Conservation (phyloP, 2,888 invertebrate genomes). For the Himalopsyche tibetana region DNA sequence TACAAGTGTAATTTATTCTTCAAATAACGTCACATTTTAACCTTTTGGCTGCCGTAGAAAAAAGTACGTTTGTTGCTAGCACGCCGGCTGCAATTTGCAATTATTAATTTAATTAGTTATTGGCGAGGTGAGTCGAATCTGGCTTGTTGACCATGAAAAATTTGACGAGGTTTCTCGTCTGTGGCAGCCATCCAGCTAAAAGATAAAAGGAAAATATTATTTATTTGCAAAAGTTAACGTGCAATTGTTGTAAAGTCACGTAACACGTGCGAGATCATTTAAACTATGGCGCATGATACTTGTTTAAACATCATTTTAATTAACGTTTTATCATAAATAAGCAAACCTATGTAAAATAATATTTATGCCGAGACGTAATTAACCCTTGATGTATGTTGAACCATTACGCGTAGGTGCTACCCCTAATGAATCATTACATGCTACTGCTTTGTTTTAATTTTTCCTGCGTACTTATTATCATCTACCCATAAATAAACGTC, state of each 20-base stretch:
- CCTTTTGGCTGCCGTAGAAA: no score
- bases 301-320: slow-evolving; percentile 40
- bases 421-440: slow-evolving; percentile 43
- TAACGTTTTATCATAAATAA: slow-evolving; percentile 40
- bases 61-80: no score
- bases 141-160: no score
- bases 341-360: slow-evolving; percentile 39
- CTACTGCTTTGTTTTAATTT: slow-evolving; percentile 32
- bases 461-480: slow-evolving; percentile 34
- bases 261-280: background rate
- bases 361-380: slow-evolving; percentile 37
- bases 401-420: slow-evolving; percentile 37
- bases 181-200: no score
- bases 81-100: no score
- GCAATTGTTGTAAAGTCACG: background rate
- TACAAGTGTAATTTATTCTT: no score
- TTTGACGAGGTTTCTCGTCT: no score
- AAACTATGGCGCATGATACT: slow-evolving; percentile 19
- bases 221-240: no score
- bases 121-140: no score
- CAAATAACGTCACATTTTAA: no score
- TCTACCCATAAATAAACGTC: slow-evolving; percentile 28
- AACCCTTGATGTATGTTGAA: slow-evolving; percentile 42
- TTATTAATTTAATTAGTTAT: no score
- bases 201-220: no score